phyloP scores from a whole-genome alignment of 2,113 vertebrate species.

The Raphicerus campestris region DNA sequence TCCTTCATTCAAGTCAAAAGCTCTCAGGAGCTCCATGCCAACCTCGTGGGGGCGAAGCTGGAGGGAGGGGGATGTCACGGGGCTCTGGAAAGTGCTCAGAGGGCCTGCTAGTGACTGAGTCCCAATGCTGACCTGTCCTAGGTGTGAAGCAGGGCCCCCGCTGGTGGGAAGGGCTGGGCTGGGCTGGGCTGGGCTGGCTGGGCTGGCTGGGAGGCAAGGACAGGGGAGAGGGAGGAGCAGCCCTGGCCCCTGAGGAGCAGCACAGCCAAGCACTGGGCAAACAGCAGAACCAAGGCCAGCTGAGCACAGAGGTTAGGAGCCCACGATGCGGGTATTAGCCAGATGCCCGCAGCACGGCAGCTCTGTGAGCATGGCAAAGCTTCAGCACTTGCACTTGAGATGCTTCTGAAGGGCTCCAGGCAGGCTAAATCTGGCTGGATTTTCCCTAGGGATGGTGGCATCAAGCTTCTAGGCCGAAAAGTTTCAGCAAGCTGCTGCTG shows the following conservation, averaged over 20 bases:
- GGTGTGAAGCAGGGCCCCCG: background rate
- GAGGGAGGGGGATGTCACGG: accelerated
- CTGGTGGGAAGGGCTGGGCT: background rate
- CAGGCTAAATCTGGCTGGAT: background rate
- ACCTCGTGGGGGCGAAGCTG: background rate
- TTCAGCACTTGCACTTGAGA: background rate
- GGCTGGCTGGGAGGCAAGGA: background rate
- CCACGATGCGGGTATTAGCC: background rate
- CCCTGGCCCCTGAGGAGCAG: background rate
- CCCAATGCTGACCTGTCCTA: background rate
- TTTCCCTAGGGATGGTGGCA: background rate
- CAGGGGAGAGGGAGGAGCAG: background rate
- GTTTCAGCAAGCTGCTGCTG: background rate
- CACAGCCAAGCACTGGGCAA: background rate
- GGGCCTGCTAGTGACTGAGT: background rate
- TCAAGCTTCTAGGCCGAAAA: background rate
- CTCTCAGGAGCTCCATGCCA: background rate
- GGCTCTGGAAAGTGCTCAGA: background rate
- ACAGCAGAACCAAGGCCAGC: background rate
- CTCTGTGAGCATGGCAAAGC: background rate
- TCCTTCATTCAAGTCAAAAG: background rate
- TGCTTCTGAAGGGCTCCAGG: background rate
- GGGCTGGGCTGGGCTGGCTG: background rate
- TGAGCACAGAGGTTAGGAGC: background rate
- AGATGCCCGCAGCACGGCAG: background rate